Conservation (phyloP, 2,113 vertebrate genomes). For the Gopherus flavomarginatus region DNA sequence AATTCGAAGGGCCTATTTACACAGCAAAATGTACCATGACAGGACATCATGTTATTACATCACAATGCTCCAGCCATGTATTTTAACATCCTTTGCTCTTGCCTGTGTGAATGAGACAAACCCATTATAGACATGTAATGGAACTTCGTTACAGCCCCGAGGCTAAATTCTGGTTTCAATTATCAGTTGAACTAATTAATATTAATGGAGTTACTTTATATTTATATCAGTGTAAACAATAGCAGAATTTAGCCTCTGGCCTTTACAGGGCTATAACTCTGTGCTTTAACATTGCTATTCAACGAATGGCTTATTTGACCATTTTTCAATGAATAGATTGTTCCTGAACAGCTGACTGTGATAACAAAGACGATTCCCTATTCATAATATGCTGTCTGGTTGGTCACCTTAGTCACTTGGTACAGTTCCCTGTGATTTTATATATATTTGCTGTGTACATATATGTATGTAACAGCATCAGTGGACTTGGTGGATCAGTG, state of each 20-base stretch:
- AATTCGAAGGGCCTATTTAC: too few species aligned
- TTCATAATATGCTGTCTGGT: not conserved
- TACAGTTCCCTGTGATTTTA: too few species aligned
- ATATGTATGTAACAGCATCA: not conserved
- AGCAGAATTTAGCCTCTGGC: not conserved
- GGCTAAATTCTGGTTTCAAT: fast-evolving
- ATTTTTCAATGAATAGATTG: too few species aligned
- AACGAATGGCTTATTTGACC: too few species aligned
- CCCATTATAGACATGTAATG: too few species aligned
- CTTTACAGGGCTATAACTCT: not conserved
- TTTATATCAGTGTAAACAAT: not conserved
- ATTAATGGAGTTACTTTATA: not conserved
- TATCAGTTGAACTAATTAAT: not conserved
- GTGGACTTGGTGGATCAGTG: not conserved
- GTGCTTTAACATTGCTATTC: not conserved
- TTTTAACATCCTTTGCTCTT: too few species aligned
- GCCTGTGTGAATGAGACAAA: too few species aligned
- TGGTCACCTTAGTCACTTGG: not conserved
- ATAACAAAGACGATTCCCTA: not conserved
- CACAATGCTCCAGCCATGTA: too few species aligned
- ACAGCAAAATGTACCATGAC: too few species aligned
- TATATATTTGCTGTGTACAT: too few species aligned
- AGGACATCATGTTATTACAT: too few species aligned
- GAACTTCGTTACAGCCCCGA: not conserved
- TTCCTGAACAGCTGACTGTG: not conserved